phyloP scores from a whole-genome alignment of 1,140 invertebrate species.

The Drosophila murphyi region DNA sequence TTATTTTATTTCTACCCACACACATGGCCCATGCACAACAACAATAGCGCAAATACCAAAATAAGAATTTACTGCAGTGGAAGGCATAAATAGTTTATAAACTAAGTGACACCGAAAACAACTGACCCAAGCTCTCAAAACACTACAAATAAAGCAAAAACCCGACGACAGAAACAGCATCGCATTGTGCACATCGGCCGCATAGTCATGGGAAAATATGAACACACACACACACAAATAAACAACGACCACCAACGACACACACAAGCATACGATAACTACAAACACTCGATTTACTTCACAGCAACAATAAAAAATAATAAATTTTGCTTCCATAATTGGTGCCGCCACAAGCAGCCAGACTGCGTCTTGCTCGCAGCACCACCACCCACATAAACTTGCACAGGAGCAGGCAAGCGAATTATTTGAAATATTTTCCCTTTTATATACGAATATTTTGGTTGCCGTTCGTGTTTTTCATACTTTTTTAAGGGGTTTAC shows the following conservation, averaged over 20 bases:
- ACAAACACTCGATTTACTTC: constrained; percentile 67
- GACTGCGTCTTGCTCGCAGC: constrained; percentile 45
- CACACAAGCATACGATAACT: constrained; percentile 22
- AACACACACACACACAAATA: constrained; percentile 16
- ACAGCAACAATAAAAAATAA: constrained; percentile 70
- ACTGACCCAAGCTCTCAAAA: constrained; percentile 70
- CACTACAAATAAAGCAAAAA: constrained; percentile 65
- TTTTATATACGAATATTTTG: constrained; percentile 51
- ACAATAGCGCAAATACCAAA: constrained; percentile 64
- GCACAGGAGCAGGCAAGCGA: constrained; percentile 38
- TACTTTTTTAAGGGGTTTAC: constrained; percentile 35
- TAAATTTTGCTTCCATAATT: constrained; percentile 71
- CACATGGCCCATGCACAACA: constrained; percentile 15
- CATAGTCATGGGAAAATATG: constrained; percentile 31
- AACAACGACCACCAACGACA: not conserved
- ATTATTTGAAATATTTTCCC: constrained; percentile 66
- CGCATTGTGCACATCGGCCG: constrained; percentile 48
- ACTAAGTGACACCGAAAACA: constrained; percentile 72
- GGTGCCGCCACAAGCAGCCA: constrained; percentile 67
- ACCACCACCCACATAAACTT: not conserved
- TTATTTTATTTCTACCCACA: constrained; percentile 43
- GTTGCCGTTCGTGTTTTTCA: constrained; percentile 38
- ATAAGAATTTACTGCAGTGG: constrained; percentile 71
- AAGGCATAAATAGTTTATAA: constrained; percentile 72
- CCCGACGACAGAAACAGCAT: constrained; percentile 41